Base-by-base conservation (phyloP, 2,113 vertebrate genomes). In the Gymnogyps californianus region DNA sequence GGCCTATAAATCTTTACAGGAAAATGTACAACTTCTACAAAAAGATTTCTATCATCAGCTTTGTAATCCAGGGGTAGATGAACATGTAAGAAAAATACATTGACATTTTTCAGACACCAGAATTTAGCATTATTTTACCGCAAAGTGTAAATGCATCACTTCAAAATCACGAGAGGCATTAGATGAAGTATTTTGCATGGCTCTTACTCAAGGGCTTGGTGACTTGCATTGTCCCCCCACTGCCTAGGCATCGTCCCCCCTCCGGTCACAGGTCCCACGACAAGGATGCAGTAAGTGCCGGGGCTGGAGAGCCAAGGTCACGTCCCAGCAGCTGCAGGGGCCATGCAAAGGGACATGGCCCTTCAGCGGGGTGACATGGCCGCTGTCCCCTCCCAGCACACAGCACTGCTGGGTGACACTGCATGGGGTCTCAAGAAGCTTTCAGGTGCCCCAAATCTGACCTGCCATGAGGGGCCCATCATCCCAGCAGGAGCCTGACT, bases 351-450 rank as follows among this genome's bases (percentile, higher is more conserved):
- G 62, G 58, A 52, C 59, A 34, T 0, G 3, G 66, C 55, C 20
- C 32, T 70, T 55, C 2, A 3, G 29, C 0, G 0, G 88, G 34
- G 51, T 78, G 89, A 38, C 83, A 62, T 0, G 1, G 62, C 47
- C 18, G 4, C 65, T 38, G 70, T 18, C 42, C 57, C 46, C 66
- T 67, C 34, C 40, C 57, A 61, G 75, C 69, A 57, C 47, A 26
- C 40, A 61, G 62, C 29, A 13, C 64, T 8, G 69, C 7, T 24
- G 64, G 76, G 62, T 77, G 28, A 59, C 76, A 34, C 25, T 11
- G 5, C 5, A 2, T 2, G 3, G 17, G 26, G 49, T 42, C 57
- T 21, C 58, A 7, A 64, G 59, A 65, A 54, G 20, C 44, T 67
- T 90, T 51, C 0, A 0, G 20, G 11, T 74, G 66, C n/a, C 26